A percentile compares a stretch with the other conserved stretches of the same genome.
Conservation (phyloP, 2,888 invertebrate species). For the Matsumyia berberina region DNA sequence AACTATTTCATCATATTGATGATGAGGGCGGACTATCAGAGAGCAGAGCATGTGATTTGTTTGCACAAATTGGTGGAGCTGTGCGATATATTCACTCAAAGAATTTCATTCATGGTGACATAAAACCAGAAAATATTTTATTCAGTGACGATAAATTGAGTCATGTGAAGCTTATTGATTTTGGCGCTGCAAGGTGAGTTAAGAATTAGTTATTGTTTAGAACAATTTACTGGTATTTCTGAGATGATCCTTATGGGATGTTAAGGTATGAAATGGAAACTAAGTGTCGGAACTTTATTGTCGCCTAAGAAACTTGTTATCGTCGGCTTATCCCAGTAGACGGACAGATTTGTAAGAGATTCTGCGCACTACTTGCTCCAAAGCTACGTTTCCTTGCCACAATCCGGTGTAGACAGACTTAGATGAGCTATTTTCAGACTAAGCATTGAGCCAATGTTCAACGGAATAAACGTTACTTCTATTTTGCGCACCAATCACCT, state of each 20-base stretch:
- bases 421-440: too few species aligned
- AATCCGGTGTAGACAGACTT: too few species aligned
- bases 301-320: too few species aligned
- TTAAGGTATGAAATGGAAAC: too few species aligned
- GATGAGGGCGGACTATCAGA: conserved; percentile 89
- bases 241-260: not conserved
- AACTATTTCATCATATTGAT: conserved; percentile 89
- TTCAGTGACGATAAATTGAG: conserved; percentile 84
- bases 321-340: too few species aligned
- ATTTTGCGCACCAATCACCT: too few species aligned
- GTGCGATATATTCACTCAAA: conserved; percentile 93
- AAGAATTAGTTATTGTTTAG: not conserved
- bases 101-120: conserved; percentile 95
- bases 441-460: too few species aligned
- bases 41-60: conserved; percentile 90
- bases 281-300: too few species aligned
- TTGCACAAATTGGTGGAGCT: conserved; percentile 92
- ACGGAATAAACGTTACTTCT: too few species aligned
- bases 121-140: conserved; percentile 94
- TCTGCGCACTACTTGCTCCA: too few species aligned
- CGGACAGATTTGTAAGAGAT: too few species aligned
- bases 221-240: not conserved
- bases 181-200: conserved; percentile 92
- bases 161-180: conserved; percentile 95
- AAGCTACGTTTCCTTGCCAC: too few species aligned